Conservation (phyloP, 2,888 invertebrate genomes). For the Andrena flavipes region DNA sequence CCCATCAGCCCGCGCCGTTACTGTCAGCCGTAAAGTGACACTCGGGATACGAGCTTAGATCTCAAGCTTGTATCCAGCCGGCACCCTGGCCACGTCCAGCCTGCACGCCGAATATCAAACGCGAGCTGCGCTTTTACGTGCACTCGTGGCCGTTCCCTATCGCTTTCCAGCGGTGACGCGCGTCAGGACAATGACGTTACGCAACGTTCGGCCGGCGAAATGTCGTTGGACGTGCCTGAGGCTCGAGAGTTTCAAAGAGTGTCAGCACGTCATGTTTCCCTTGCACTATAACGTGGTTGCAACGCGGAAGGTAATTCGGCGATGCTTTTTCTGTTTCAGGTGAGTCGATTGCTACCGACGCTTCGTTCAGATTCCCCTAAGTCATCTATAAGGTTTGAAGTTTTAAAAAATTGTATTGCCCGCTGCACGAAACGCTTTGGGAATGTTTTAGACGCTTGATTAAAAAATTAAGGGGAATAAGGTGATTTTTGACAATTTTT, state of each 20-base stretch:
- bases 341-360: conserved; percentile 17
- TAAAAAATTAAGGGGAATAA: no score
- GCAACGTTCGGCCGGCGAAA: conserved; percentile 32
- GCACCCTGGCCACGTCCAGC: conserved; percentile 41
- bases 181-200: conserved; percentile 56
- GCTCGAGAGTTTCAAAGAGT: conserved; percentile 14
- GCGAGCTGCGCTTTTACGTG: conserved; percentile 18
- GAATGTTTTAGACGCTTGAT: no score
- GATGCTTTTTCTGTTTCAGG: conserved; percentile 29
- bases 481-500: no score
- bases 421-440: no score
- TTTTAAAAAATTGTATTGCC: no score
- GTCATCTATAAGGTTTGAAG: no score
- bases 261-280: no score
- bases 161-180: conserved; percentile 54
- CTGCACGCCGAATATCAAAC: conserved; percentile 40
- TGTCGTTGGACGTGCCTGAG: conserved; percentile 30
- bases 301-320: no score
- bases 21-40: conserved; percentile 63
- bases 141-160: conserved; percentile 30
- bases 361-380: no score
- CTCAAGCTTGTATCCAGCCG: conserved; percentile 1
- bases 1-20: conserved; percentile 39
- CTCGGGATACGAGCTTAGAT: conserved; percentile 27
- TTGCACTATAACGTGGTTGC: no score